Evolutionary conservation across 2,113 vertebrate genomes (phyloP), one percentile per base, ranked within the genome.

Genomic region (Burhinus bistriatus): DNA sequence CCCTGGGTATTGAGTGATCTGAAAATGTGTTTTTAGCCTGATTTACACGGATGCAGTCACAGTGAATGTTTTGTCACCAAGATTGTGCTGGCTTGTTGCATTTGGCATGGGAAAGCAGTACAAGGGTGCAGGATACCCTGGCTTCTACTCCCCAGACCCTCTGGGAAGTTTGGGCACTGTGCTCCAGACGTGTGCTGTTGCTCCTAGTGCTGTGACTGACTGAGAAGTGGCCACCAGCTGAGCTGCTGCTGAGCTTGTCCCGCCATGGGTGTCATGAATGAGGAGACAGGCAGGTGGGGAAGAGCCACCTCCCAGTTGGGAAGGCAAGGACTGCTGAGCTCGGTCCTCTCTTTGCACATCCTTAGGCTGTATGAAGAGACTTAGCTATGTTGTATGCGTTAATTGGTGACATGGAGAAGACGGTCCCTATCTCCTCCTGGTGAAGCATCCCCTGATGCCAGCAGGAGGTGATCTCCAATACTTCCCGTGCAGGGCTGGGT

Each of bases 251-350:
- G 58, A 44, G 15, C n/a, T 76, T 77, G 62, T 27, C 23, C 69
- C 62, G 58, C 59, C 8, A 6, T 0, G 4, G n/a, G 17, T 59
- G 69, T 17, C 2, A 4, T 21, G 45, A 62, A 21, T 0, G 3
- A 64, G 47, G 59, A 49, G 40, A 14, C 1, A 11, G 23, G 27
- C 34, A 36, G 25, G 49, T 16, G 15, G 44, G 15, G 30, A 65
- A 55, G 52, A 17, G 38, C 4, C 26, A 36, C 12, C 45, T 81
- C n/a, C 64, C 29, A 52, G 5, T 10, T 57, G 25, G 57, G 52
- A 69, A 44, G 45, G 9, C 54, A 70, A 9, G 2, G 25, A 12
- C 36, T 64, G 13, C 15, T 14, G 11, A 42, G 44, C 11, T 76
- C 2, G 9, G 45, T 27, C 27, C 23, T 70, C 32, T 36, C 40